These are phyloP conservation scores for Spea multiplicata DNA, from an alignment of 2,113 vertebrate genomes.

Conservation along the genomic window DNA sequence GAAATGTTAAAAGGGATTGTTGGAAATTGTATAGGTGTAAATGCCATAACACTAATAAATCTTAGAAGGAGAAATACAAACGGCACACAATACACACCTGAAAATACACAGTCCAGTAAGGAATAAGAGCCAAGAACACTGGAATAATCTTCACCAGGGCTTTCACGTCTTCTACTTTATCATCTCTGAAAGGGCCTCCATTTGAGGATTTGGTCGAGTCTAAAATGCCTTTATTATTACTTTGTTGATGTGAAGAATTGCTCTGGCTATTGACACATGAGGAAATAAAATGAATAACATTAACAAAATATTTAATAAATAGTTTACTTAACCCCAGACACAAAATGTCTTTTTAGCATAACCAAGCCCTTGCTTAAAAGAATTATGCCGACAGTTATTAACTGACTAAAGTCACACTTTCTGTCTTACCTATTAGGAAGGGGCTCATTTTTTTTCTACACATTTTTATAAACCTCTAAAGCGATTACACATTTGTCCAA, in stretches of 20 bases:
- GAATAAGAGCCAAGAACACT: conserved; percentile 91
- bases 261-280: conserved; percentile 55
- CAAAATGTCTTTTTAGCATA: background rate
- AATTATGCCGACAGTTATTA: too few species aligned
- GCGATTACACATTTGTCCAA: too few species aligned
- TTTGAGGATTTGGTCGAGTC: conserved; percentile 84
- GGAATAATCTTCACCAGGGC: conserved; percentile 87
- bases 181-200: conserved; percentile 86
- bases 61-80: too few species aligned
- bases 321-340: background rate
- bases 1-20: too few species aligned
- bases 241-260: conserved; percentile 60
- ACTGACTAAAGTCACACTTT: too few species aligned
- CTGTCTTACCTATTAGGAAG: too few species aligned
- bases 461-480: too few species aligned
- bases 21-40: background rate
- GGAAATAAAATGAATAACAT: background rate
- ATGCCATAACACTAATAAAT: background rate
- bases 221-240: conserved; percentile 78
- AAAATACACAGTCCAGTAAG: conserved; percentile 98
- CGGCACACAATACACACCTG: conserved; percentile 73
- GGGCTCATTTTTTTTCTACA: too few species aligned
- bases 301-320: background rate
- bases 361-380: too few species aligned
- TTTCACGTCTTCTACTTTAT: conserved; percentile 90